phyloP scores from a whole-genome alignment of 2,888 invertebrate genomes.

The Hedya salicella region DNA sequence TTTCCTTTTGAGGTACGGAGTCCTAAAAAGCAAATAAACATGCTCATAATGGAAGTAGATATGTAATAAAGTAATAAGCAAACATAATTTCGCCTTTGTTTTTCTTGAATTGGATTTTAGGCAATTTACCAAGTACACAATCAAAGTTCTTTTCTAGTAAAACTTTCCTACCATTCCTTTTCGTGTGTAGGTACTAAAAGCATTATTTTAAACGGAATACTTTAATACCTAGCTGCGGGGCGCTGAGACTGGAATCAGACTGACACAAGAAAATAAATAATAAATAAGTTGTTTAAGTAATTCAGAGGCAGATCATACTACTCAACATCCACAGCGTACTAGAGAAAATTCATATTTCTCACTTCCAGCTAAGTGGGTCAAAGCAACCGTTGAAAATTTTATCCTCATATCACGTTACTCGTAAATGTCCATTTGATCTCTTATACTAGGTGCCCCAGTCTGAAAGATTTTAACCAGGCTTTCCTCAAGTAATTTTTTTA shows the following conservation, averaged over 20 bases:
- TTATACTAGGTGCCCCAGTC: no score
- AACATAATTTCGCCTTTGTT: slow-evolving; percentile 11
- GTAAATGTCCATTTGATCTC: slow-evolving; percentile 22
- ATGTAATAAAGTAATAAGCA: slow-evolving; percentile 19
- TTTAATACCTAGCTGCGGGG: slow-evolving; percentile 7
- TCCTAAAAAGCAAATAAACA: neutral
- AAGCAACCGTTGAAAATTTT: slow-evolving; percentile 7
- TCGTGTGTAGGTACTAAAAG: neutral
- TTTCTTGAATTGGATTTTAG: neutral
- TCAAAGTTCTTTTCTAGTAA: neutral
- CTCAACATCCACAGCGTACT: neutral
- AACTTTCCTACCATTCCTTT: neutral
- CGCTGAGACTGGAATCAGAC: neutral
- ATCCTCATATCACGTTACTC: slow-evolving; percentile 15
- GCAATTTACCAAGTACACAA: neutral
- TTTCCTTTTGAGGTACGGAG: no score
- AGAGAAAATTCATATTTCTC: neutral
- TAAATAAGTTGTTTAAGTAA: slow-evolving; percentile 7
- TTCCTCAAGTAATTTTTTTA: no score
- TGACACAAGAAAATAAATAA: slow-evolving; percentile 7
- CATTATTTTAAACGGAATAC: slow-evolving; percentile 5
- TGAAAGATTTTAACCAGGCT: no score
- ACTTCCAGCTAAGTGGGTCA: slow-evolving; percentile 15
- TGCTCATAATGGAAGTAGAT: neutral
- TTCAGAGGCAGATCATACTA: neutral